phyloP scores from a whole-genome alignment of 1,140 invertebrate genomes.

The Vanessa tameamea region DNA sequence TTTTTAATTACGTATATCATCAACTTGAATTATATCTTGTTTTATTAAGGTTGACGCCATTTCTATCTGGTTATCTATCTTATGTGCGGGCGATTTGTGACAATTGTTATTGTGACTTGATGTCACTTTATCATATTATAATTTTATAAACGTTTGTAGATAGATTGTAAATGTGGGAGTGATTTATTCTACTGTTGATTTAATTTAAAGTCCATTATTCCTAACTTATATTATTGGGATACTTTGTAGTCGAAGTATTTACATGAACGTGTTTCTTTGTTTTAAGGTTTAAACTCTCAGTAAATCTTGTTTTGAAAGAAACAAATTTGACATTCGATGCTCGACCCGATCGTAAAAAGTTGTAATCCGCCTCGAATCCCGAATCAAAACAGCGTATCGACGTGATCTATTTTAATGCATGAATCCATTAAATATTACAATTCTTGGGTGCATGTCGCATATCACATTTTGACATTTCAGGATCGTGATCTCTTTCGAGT shows the following conservation, averaged over 20 bases:
- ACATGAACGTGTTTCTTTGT: background rate
- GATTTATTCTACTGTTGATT: conserved; percentile 35
- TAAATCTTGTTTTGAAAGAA: too few species aligned
- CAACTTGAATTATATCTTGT: too few species aligned
- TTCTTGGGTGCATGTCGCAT: too few species aligned
- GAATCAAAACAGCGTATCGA: too few species aligned
- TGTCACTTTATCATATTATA: conserved; percentile 29
- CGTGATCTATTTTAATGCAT: too few species aligned
- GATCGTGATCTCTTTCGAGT: too few species aligned
- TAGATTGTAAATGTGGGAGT: conserved; percentile 32
- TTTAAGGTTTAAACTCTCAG: background rate
- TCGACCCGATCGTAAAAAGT: too few species aligned
- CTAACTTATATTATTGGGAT: conserved; percentile 5
- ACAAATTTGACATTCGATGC: too few species aligned
- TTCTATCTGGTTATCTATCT: background rate
- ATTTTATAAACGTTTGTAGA: conserved; percentile 9
- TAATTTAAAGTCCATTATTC: conserved; percentile 20
- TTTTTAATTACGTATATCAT: too few species aligned
- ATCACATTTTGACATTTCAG: too few species aligned
- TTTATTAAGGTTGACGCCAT: background rate
- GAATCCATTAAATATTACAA: too few species aligned
- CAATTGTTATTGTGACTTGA: conserved; percentile 24
- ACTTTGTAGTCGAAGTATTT: background rate
- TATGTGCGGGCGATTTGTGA: conserved; percentile 9
- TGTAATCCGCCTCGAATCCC: too few species aligned